phyloP scores from a whole-genome alignment of 1,140 invertebrate species.

The Daktulosphaira vitifoliae region DNA sequence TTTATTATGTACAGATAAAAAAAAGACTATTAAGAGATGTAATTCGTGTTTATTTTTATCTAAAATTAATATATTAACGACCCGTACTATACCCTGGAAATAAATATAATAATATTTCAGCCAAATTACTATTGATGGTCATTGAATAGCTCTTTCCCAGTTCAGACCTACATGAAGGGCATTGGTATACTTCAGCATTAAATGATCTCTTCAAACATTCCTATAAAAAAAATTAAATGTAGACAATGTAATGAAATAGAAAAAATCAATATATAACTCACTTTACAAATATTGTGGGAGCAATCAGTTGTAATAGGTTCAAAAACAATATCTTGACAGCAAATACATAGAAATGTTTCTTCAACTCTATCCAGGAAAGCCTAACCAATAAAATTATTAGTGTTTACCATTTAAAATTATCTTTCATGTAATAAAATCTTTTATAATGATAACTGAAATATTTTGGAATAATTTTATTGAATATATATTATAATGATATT shows the following conservation, averaged over 20 bases:
- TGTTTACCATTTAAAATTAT: slow-evolving; percentile 22
- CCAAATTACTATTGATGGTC: slow-evolving; percentile 50
- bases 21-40: too few species aligned
- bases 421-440: too few species aligned
- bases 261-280: slow-evolving; percentile 43
- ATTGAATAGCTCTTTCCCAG: slow-evolving; percentile 51
- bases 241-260: not conserved
- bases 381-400: slow-evolving; percentile 46
- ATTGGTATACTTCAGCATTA: slow-evolving; percentile 53
- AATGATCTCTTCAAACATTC: slow-evolving; percentile 61
- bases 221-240: slow-evolving; percentile 40
- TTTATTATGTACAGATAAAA: too few species aligned
- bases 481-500: too few species aligned
- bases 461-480: too few species aligned
- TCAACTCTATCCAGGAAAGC: slow-evolving; percentile 57
- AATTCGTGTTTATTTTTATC: too few species aligned
- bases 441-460: too few species aligned
- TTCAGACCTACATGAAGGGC: slow-evolving; percentile 58
- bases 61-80: too few species aligned
- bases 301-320: slow-evolving; percentile 67
- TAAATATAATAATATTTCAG: slow-evolving; percentile 48
- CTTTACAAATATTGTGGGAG: slow-evolving; percentile 66
- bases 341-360: slow-evolving; percentile 65
- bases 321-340: slow-evolving; percentile 66
- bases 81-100: slow-evolving; percentile 58